phyloP scores from a whole-genome alignment of 2,113 vertebrate species.

The Propithecus coquereli region DNA sequence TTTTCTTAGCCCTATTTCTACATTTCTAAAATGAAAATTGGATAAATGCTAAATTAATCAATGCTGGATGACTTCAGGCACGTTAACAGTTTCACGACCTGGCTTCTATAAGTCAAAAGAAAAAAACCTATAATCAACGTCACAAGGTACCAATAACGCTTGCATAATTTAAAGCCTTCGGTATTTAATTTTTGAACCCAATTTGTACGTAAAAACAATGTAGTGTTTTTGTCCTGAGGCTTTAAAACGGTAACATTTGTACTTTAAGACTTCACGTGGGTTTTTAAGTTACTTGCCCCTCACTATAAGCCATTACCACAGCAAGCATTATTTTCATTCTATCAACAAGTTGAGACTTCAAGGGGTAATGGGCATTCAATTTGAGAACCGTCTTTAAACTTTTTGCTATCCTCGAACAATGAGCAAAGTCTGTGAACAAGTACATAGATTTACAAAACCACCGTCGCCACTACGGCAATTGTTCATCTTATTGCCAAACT shows the following conservation, averaged over 20 bases:
- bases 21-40: not conserved
- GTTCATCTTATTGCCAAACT: not conserved
- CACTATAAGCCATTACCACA: not conserved
- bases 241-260: not conserved
- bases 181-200: not conserved
- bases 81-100: not conserved
- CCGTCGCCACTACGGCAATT: not conserved
- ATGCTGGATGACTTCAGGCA: not conserved
- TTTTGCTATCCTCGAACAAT: not conserved
- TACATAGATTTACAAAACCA: not conserved
- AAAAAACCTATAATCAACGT: not conserved
- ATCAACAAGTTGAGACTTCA: not conserved
- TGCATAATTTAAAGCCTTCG: not conserved
- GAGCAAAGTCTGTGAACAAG: not conserved
- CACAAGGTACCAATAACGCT: not conserved
- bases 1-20: not conserved
- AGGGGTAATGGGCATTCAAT: not conserved
- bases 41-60: not conserved
- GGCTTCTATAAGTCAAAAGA: not conserved
- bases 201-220: not conserved
- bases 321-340: not conserved
- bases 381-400: not conserved
- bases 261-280: too few relatives aligned
- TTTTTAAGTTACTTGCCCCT: not conserved
- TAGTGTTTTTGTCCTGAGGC: not conserved